phyloP scores from a whole-genome alignment of 2,888 invertebrate species.

The Netelia inedita region DNA sequence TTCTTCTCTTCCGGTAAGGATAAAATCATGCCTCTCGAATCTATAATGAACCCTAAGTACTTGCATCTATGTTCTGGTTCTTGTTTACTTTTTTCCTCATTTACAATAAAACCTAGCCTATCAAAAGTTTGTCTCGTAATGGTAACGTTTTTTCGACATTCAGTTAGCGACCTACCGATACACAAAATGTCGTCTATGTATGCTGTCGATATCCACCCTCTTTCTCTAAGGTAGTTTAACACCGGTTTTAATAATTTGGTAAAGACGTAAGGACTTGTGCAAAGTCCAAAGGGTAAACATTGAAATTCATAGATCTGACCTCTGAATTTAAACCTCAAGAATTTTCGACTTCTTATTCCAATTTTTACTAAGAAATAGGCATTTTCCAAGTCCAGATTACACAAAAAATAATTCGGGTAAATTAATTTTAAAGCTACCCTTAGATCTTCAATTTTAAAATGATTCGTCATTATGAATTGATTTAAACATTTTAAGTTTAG shows the following conservation, averaged over 20 bases:
- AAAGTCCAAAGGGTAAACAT: conserved; percentile 71
- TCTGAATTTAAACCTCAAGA: conserved; percentile 67
- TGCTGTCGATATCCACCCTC: conserved; percentile 1
- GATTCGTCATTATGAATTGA: background rate
- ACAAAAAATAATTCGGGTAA: background rate
- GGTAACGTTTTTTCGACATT: conserved; percentile 5
- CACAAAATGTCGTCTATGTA: conserved; percentile 36
- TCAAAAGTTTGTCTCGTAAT: conserved; percentile 1
- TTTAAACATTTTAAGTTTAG: background rate
- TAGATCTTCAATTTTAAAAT: background rate
- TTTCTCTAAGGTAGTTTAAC: background rate
- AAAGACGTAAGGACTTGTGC: conserved; percentile 70
- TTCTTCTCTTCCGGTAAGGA: conserved; percentile 12
- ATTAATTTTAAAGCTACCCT: background rate
- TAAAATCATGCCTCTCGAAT: background rate
- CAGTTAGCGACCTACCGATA: background rate
- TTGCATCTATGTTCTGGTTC: background rate
- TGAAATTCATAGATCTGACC: conserved; percentile 67
- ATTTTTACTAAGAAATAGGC: conserved; percentile 54
- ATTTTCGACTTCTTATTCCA: conserved; percentile 63
- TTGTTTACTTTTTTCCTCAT: conserved; percentile 1
- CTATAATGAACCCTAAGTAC: conserved; percentile 20
- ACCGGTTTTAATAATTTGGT: conserved; percentile 69
- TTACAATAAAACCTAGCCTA: conserved; percentile 7
- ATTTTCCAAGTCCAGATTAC: background rate